Evolutionary conservation across 2,888 invertebrate species (phyloP).

Genomic region (Amaurobius ferox): DNA sequence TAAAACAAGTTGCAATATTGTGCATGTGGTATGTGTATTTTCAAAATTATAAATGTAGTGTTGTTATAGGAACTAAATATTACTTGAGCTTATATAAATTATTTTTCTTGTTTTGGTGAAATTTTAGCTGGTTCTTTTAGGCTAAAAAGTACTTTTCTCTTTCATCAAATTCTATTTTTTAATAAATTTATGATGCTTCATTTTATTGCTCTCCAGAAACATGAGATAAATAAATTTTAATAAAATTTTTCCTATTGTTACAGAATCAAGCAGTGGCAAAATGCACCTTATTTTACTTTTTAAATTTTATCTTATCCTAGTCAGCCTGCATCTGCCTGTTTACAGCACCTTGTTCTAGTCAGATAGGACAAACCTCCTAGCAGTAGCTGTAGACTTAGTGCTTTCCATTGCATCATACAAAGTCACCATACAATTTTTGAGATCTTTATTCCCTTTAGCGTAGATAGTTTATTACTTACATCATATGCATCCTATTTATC

Average conservation of each 20-base stretch:
- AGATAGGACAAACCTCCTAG: conserved; percentile 48
- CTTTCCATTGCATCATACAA: conserved; percentile 63
- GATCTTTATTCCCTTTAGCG: conserved; percentile 36
- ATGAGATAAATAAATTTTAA: too few relatives aligned
- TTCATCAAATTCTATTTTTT: too few relatives aligned
- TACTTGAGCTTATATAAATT: too few relatives aligned
- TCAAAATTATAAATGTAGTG: too few relatives aligned
- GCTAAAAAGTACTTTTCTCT: too few relatives aligned
- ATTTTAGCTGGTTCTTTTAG: too few relatives aligned
- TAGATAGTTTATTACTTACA: conserved; percentile 35
- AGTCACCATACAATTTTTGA: conserved; percentile 35
- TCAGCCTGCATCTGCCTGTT: conserved; percentile 68
- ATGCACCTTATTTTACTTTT: conserved; percentile 42
- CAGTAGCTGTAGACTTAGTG: conserved; percentile 68
- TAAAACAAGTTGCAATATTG: too few relatives aligned
- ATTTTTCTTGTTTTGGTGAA: too few relatives aligned
- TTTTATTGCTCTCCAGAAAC: not conserved
- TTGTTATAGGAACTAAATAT: too few relatives aligned
- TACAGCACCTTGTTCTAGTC: conserved; percentile 63
- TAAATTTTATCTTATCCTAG: conserved; percentile 49
- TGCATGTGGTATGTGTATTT: too few relatives aligned
- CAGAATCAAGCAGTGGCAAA: conserved; percentile 50
- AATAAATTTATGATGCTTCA: not conserved
- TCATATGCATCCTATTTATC: conserved; percentile 29
- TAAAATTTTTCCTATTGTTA: too few relatives aligned